A percentile compares a stretch with the other conserved stretches of the same genome.
Conservation (phyloP, 2,113 vertebrate species). For the Semicossyphus pulcher region DNA sequence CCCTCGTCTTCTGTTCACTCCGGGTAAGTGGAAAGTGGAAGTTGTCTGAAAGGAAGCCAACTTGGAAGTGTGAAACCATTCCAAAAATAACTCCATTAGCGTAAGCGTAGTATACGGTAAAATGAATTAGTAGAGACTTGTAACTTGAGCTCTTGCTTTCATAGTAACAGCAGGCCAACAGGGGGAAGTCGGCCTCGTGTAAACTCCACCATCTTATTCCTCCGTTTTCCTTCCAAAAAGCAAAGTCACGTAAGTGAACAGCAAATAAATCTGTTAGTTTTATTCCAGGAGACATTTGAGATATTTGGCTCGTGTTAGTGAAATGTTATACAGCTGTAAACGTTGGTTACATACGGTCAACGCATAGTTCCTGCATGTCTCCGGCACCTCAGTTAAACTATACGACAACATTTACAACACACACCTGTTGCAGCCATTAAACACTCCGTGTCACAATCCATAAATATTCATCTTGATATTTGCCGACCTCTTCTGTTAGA, state of each 20-base stretch:
- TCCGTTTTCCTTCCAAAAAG: constrained; percentile 7
- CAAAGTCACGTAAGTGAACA: constrained; percentile 1
- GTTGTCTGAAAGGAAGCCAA: constrained; percentile 32
- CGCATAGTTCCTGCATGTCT: not conserved
- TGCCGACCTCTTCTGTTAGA: not conserved
- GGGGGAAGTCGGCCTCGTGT: constrained; percentile 18
- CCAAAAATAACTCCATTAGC: constrained; percentile 41
- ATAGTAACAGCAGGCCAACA: not conserved
- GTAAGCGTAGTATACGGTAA: not conserved
- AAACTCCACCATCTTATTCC: not conserved
- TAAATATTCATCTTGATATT: constrained; percentile 34
- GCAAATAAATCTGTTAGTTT: constrained; percentile 16
- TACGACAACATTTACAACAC: not conserved
- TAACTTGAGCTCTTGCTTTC: constrained; percentile 34
- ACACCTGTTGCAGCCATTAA: constrained; percentile 33
- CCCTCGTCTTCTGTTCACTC: not conserved
- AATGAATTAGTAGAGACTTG: constrained; percentile 38
- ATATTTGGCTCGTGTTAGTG: not conserved
- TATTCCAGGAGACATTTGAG: constrained; percentile 1
- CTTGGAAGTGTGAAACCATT: not conserved
- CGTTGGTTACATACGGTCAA: constrained; percentile 1
- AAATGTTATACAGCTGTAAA: constrained; percentile 30
- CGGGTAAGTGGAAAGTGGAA: constrained; percentile 33
- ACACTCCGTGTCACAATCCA: constrained; percentile 3
- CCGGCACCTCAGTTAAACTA: constrained; percentile 18